These are phyloP conservation scores for Isotomurus palustris DNA, from an alignment of 2,888 invertebrate genomes.

Conservation along the genomic window DNA sequence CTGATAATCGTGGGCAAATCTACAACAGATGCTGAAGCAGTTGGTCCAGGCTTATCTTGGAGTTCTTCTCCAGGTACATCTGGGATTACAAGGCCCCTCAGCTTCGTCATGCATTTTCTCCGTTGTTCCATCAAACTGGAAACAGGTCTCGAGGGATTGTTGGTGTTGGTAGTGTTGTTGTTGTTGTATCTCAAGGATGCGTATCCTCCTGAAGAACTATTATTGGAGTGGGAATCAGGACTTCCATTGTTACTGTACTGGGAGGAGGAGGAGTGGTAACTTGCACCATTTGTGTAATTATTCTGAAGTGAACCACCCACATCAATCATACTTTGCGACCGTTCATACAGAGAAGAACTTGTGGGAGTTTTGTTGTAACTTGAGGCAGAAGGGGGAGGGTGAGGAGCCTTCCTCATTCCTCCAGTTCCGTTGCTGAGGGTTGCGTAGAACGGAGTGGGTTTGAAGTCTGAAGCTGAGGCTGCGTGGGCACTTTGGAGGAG, in stretches of 20 bases:
- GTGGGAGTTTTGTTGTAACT: constrained; percentile 14
- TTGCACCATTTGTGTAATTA: neutral
- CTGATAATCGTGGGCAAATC: constrained; percentile 81
- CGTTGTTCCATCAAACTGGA: constrained; percentile 67
- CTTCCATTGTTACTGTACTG: constrained; percentile 11
- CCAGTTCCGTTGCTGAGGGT: constrained; percentile 9
- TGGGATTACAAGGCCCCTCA: constrained; percentile 83
- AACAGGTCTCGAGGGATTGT: constrained; percentile 53
- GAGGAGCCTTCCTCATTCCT: constrained; percentile 11
- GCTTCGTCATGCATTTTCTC: constrained; percentile 73
- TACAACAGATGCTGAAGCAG: constrained; percentile 58
- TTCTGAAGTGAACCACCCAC: constrained; percentile 45
- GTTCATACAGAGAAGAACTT: constrained; percentile 49
- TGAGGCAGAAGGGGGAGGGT: constrained; percentile 7
- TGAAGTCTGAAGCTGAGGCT: constrained; percentile 9
- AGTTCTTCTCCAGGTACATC: constrained; percentile 52
- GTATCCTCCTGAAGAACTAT: constrained; percentile 16
- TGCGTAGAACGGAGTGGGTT: constrained; percentile 31
- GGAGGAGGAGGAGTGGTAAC: constrained; percentile 1
- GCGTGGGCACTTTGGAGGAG: neutral
- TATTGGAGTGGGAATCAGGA: constrained; percentile 6
- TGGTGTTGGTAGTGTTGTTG: neutral
- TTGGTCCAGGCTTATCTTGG: constrained; percentile 46
- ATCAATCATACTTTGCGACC: constrained; percentile 56
- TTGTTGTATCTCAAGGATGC: constrained; percentile 15